phyloP scores from a whole-genome alignment of 2,113 vertebrate species.

The Orientallactaga bullata region DNA sequence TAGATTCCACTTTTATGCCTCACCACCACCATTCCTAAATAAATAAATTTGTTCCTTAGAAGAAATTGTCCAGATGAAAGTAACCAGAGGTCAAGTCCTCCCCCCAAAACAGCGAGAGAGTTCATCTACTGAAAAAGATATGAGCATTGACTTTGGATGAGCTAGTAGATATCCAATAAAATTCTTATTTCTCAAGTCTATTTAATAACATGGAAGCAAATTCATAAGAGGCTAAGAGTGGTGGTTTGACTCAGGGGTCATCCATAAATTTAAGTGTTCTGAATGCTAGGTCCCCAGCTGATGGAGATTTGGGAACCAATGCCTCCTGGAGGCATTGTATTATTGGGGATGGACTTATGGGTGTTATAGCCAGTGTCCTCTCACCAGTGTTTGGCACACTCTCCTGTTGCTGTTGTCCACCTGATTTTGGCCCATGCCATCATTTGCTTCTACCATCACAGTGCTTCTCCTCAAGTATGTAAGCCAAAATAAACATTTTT shows the following conservation, averaged over 20 bases:
- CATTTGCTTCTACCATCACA: no score
- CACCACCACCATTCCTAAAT: background rate
- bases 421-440: no score
- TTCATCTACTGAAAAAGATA: background rate
- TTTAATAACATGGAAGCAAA: background rate
- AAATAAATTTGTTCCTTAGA: background rate
- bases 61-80: slow-evolving; percentile 3
- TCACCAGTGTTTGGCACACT: no score
- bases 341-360: no score
- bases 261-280: no score
- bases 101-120: background rate
- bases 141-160: background rate
- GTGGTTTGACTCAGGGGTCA: background rate
- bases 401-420: no score
- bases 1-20: background rate
- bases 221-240: background rate
- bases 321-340: no score
- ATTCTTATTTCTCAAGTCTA: slow-evolving; percentile 12
- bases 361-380: no score
- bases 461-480: no score
- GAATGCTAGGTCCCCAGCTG: no score
- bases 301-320: no score
- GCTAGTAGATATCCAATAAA: background rate
- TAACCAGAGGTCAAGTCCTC: background rate
- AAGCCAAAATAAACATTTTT: no score